Percentiles rank a stretch among this genome's conserved stretches.
phyloP scores from a whole-genome alignment of 2,113 vertebrate genomes.

The Montifringilla adamsi region DNA sequence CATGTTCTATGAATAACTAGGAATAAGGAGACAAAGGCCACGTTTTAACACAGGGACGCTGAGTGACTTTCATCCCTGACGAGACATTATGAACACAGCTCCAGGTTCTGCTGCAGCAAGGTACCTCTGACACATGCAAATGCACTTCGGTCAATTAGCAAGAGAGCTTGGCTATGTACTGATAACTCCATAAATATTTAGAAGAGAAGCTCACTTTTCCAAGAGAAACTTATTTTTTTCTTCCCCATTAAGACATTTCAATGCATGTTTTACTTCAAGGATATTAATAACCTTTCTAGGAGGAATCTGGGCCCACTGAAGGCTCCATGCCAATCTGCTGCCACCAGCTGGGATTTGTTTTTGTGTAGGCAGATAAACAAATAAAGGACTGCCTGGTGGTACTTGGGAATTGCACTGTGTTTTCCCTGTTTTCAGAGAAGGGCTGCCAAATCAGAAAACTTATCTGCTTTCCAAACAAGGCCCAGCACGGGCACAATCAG shows the following conservation, averaged over 20 bases:
- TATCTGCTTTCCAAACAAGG: neutral
- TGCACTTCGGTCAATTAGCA: neutral
- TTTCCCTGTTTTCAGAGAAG: neutral
- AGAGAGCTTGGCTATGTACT: neutral
- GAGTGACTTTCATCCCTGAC: neutral
- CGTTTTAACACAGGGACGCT: neutral
- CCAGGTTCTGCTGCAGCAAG: neutral
- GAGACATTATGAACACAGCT: neutral
- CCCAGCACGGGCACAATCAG: rapidly evolving
- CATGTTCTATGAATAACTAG: neutral
- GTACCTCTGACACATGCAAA: neutral
- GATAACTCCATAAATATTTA: neutral
- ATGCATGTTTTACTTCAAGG: neutral
- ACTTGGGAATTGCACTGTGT: neutral
- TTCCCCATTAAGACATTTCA: neutral
- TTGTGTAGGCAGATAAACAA: neutral
- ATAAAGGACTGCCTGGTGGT: neutral
- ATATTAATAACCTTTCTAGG: neutral
- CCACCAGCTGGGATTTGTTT: neutral
- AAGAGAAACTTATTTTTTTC: neutral
- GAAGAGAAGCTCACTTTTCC: neutral
- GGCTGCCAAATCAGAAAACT: neutral
- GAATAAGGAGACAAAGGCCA: neutral
- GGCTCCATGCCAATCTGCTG: neutral
- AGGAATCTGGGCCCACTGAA: neutral